phyloP scores from a whole-genome alignment of 2,888 invertebrate genomes.

The Caenorhabditis sulstoni region DNA sequence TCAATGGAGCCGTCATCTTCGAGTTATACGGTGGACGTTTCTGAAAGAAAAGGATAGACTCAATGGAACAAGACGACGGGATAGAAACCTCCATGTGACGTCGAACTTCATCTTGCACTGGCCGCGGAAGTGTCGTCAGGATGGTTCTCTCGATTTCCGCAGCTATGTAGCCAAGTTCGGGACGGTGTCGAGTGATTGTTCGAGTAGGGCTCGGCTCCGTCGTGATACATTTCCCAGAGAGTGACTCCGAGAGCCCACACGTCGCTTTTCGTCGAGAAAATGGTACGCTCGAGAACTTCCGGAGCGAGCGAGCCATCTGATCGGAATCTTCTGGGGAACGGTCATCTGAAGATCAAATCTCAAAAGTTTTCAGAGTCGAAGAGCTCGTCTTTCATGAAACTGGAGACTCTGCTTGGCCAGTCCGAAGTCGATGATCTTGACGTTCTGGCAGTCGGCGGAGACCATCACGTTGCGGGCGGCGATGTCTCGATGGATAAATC shows the following conservation, averaged over 20 bases:
- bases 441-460: conserved; percentile 21
- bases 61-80: neutral
- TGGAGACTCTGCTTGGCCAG: conserved; percentile 15
- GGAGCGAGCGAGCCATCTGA: conserved; percentile 51
- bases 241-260: conserved; percentile 49
- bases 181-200: neutral
- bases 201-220: conserved; percentile 36
- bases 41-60: neutral
- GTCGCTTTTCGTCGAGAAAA: conserved; percentile 43
- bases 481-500: conserved; percentile 47
- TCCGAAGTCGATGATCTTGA: conserved; percentile 55
- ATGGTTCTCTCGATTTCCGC: conserved; percentile 12
- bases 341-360: conserved; percentile 21
- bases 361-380: neutral
- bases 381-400: conserved; percentile 12
- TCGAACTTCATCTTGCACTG: conserved; percentile 7
- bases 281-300: conserved; percentile 1
- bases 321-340: conserved; percentile 32
- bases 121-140: conserved; percentile 9
- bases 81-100: conserved; percentile 16
- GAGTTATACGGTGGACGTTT: neutral
- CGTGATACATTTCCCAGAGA: conserved; percentile 49
- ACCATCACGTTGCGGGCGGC: conserved; percentile 55
- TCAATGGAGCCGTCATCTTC: too few species aligned
- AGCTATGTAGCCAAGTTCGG: neutral